These are phyloP conservation scores for Monoplex corrugatus DNA, from an alignment of 2,888 invertebrate genomes.

Conservation along the genomic window DNA sequence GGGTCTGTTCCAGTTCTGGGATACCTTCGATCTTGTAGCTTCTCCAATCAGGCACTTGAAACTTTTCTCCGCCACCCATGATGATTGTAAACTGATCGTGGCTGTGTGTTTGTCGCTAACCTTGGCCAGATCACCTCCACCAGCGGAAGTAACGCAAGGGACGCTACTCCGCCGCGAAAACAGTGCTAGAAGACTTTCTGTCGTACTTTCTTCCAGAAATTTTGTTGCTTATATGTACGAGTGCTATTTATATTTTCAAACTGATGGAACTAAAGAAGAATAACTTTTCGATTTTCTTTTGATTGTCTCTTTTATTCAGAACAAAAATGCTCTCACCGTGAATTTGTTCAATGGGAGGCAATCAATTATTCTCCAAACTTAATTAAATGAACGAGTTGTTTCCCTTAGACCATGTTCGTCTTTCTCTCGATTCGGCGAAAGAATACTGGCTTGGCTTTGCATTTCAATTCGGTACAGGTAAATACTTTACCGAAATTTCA, in stretches of 20 bases:
- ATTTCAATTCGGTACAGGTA: too few relatives aligned
- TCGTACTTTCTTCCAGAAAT: too few relatives aligned
- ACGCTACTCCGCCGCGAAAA: neutral
- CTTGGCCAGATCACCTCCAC: conserved; percentile 37
- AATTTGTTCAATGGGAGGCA: neutral
- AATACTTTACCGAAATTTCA: too few relatives aligned
- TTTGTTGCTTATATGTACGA: neutral
- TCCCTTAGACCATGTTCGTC: neutral
- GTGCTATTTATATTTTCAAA: neutral
- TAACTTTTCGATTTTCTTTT: neutral
- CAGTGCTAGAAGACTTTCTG: too few relatives aligned
- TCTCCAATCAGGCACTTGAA: conserved; percentile 70
- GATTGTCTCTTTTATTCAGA: neutral
- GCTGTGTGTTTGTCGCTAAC: conserved; percentile 21
- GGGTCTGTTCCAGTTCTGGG: conserved; percentile 65
- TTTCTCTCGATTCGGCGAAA: neutral
- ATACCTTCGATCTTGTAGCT: conserved; percentile 72
- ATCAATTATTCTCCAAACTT: neutral
- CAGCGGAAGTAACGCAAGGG: conserved; percentile 32
- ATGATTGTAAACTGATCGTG: neutral
- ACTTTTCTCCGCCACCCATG: conserved; percentile 53
- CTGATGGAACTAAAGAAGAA: neutral
- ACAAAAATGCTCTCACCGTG: neutral
- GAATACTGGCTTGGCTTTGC: neutral
- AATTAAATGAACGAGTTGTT: neutral